A percentile compares a stretch with the other conserved stretches of the same genome.
These are phyloP conservation scores for Cosmorhoe ocellata DNA, from an alignment of 2,888 invertebrate species.

Conservation along the genomic window DNA sequence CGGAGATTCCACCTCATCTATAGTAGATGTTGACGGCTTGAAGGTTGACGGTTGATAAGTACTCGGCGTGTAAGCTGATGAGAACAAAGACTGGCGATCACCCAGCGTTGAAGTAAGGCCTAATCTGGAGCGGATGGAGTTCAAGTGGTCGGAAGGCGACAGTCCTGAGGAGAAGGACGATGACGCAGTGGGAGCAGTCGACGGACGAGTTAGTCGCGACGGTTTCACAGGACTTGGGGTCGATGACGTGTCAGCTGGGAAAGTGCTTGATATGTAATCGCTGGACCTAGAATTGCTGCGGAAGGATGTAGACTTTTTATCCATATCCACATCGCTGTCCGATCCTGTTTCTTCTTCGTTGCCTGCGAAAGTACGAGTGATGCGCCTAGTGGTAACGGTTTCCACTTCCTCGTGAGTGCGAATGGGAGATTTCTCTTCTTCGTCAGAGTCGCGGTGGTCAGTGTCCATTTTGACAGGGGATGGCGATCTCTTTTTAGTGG, in stretches of 20 bases:
- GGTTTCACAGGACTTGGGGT: constrained; percentile 65
- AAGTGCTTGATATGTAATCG: constrained; percentile 70
- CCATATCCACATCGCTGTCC: constrained; percentile 85
- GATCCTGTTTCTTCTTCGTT: constrained; percentile 86
- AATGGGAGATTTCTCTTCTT: constrained; percentile 66
- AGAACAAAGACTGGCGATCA: constrained; percentile 62
- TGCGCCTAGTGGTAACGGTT: constrained; percentile 78
- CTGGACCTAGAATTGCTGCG: constrained; percentile 69
- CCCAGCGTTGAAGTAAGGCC: constrained; percentile 73
- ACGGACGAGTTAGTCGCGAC: constrained; percentile 70
- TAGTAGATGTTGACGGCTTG: constrained; percentile 64
- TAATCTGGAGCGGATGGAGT: constrained; percentile 82
- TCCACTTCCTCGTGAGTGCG: constrained; percentile 75
- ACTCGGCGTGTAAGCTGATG: constrained; percentile 56
- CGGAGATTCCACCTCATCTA: constrained; percentile 84
- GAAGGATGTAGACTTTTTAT: constrained; percentile 65
- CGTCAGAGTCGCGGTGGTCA: constrained; percentile 65
- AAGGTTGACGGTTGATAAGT: constrained; percentile 62
- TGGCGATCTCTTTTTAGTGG: constrained; percentile 67
- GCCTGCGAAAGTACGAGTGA: constrained; percentile 71
- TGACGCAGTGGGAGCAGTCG: constrained; percentile 51
- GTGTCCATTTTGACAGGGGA: constrained; percentile 69
- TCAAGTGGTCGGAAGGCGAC: constrained; percentile 78
- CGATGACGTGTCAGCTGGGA: constrained; percentile 58
- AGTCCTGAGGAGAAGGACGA: constrained; percentile 56